phyloP scores from a whole-genome alignment of 2,888 invertebrate species.

The Teinopalpus imperialis region DNA sequence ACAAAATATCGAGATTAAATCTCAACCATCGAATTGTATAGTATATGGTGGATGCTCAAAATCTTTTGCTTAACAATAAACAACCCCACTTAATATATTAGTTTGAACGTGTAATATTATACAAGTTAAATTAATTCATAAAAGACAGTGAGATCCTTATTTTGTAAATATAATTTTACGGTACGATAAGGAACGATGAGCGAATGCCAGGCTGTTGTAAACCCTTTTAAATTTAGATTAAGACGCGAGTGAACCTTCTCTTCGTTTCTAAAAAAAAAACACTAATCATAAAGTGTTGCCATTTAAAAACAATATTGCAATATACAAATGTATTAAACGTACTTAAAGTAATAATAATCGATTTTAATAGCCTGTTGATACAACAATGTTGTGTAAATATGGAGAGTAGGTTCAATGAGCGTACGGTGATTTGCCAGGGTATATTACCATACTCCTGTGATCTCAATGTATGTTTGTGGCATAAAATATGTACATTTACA shows the following conservation, averaged over 20 bases:
- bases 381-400: conserved; percentile 27
- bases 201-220: conserved; percentile 62
- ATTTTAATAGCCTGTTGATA: conserved; percentile 9
- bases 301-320: neutral
- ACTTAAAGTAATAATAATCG: conserved; percentile 16
- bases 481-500: conserved; percentile 40
- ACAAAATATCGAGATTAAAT: conserved; percentile 14
- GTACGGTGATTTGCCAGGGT: conserved; percentile 69
- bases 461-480: conserved; percentile 77
- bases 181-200: conserved; percentile 51
- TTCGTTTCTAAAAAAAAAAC: conserved; percentile 31
- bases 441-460: conserved; percentile 71
- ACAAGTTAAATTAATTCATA: conserved; percentile 26
- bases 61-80: too few species aligned
- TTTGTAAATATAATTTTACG: conserved; percentile 63
- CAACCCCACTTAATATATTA: too few species aligned
- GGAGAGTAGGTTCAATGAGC: conserved; percentile 49
- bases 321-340: conserved; percentile 5
- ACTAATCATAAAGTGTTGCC: neutral
- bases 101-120: too few species aligned
- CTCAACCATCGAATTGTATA: conserved; percentile 1
- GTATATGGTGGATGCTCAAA: too few species aligned
- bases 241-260: conserved; percentile 49
- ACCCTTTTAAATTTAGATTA: conserved; percentile 51
- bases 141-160: conserved; percentile 62